Percentiles rank a stretch among this genome's conserved stretches.
phyloP scores from a whole-genome alignment of 2,113 vertebrate genomes.

The Coturnix japonica region DNA sequence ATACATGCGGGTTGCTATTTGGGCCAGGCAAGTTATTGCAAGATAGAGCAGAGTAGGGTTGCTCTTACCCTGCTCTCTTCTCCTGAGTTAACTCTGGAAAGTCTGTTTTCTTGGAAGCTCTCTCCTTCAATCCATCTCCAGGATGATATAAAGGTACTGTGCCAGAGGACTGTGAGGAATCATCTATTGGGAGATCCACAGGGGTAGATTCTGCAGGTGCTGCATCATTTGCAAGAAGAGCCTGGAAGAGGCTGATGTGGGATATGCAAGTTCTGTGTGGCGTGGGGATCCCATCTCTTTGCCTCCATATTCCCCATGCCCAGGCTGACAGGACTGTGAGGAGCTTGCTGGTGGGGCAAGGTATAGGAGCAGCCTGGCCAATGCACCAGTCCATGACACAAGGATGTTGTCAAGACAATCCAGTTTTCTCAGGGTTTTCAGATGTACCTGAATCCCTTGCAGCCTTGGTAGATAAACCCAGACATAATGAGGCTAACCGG shows the following conservation, averaged over 20 bases:
- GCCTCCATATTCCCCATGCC: accelerated
- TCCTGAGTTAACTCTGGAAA: neutral
- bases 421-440: neutral
- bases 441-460: neutral
- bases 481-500: neutral
- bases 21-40: neutral
- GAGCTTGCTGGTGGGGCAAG: neutral
- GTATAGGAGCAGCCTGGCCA: neutral
- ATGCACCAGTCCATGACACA: neutral
- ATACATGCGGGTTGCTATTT: neutral
- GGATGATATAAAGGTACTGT: neutral
- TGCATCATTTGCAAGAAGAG: neutral
- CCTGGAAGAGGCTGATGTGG: accelerated
- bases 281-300: neutral
- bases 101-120: neutral
- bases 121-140: neutral
- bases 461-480: neutral
- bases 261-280: neutral
- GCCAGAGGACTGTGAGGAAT: neutral
- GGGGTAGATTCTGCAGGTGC: neutral
- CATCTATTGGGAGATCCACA: no score
- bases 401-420: neutral
- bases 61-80: neutral
- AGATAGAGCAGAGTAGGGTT: neutral
- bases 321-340: neutral